Conservation (phyloP, 2,888 invertebrate species). For the Drosophila buzzatii region DNA sequence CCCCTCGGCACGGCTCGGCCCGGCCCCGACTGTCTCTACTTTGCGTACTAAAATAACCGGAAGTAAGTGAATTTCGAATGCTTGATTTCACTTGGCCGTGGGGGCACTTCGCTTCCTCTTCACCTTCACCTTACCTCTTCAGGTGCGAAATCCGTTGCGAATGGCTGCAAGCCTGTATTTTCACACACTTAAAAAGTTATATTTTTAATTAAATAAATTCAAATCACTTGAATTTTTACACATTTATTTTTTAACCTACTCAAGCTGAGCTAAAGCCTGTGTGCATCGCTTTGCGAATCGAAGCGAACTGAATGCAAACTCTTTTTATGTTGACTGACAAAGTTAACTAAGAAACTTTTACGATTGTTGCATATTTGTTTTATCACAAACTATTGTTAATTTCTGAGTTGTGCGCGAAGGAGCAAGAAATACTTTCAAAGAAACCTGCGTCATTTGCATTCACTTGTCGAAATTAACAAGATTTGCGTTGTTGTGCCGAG, state of each 20-base stretch:
- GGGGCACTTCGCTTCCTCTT: neutral
- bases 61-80: constrained; percentile 75
- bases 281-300: constrained; percentile 9
- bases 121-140: too few relatives aligned
- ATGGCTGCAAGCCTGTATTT: neutral
- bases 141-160: neutral
- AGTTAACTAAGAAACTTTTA: neutral
- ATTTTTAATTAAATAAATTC: neutral
- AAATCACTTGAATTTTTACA: neutral
- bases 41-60: constrained; percentile 78
- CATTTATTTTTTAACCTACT: neutral
- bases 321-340: constrained; percentile 4
- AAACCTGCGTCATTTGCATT: constrained; percentile 21
- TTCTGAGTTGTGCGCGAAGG: constrained; percentile 37
- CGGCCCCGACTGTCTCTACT: constrained; percentile 47
- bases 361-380: neutral
- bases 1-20: constrained; percentile 6
- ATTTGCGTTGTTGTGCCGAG: neutral
- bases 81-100: constrained; percentile 69
- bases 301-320: constrained; percentile 23
- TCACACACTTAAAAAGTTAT: constrained; percentile 6
- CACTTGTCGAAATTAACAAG: constrained; percentile 16
- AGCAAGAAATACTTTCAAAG: neutral
- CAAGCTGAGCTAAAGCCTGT: neutral
- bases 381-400: constrained; percentile 49